Evolutionary conservation across 2,113 vertebrate genomes (phyloP).

Genomic region (Crotalus viridis): DNA sequence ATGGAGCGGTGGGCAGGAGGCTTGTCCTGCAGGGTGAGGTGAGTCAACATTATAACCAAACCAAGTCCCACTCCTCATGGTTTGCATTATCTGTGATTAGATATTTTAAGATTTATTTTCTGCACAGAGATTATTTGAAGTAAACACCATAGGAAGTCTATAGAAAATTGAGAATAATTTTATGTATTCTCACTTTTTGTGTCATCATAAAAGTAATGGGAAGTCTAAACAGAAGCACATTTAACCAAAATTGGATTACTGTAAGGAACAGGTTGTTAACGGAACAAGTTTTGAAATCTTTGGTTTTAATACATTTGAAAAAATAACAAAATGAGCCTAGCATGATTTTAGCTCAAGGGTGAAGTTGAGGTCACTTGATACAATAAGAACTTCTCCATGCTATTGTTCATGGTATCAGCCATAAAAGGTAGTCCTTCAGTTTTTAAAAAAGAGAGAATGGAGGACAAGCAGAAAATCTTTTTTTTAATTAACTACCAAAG

Average conservation of each 20-base stretch:
- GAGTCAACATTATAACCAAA: background rate
- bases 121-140: background rate
- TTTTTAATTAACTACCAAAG: background rate
- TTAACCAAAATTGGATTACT: background rate
- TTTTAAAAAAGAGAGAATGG: background rate
- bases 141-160: background rate
- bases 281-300: background rate
- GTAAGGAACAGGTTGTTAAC: background rate
- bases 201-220: background rate
- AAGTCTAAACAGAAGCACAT: background rate
- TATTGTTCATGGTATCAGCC: background rate
- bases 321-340: background rate
- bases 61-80: background rate
- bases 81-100: background rate
- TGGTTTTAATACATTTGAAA: background rate
- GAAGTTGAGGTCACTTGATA: background rate
- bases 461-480: background rate
- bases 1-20: no score
- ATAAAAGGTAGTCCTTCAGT: background rate
- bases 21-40: no score
- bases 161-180: background rate
- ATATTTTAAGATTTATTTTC: background rate
- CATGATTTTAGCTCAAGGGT: background rate
- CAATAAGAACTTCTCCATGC: background rate
- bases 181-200: background rate